Evolutionary conservation across 2,113 vertebrate species (phyloP).

Genomic region (Rhodinocichla rosea): DNA sequence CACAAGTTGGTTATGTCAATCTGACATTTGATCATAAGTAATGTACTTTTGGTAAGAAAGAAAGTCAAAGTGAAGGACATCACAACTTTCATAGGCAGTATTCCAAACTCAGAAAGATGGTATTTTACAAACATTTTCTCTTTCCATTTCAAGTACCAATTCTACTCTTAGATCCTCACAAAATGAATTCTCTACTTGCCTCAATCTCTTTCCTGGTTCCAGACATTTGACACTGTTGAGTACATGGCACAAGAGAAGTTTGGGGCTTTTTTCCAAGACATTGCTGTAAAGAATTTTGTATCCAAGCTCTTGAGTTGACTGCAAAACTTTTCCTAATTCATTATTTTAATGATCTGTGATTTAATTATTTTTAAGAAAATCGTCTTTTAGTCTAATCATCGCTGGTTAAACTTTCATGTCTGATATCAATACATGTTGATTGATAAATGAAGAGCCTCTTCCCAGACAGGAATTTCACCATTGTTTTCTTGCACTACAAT

Average conservation of each 20-base stretch:
- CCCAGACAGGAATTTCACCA: background rate
- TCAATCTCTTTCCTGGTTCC: background rate
- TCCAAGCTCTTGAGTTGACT: background rate
- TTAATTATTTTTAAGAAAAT: background rate
- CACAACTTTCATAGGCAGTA: background rate
- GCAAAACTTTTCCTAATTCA: background rate
- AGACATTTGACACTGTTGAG: background rate
- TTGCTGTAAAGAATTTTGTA: background rate
- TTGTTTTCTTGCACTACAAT: background rate
- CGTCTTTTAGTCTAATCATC: background rate
- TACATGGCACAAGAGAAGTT: background rate
- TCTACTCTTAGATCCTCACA: background rate
- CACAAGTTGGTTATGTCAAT: constrained; percentile 24
- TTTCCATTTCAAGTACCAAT: background rate
- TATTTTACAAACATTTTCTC: background rate
- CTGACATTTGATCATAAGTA: constrained; percentile 47
- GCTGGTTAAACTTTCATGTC: background rate
- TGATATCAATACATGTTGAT: background rate
- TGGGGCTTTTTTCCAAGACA: background rate
- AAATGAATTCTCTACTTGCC: background rate
- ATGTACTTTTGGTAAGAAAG: constrained; percentile 10
- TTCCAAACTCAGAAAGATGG: background rate
- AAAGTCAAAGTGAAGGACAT: constrained; percentile 44
- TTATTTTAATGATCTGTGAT: background rate
- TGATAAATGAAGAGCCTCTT: background rate